Evolutionary conservation across 2,113 vertebrate species (phyloP), one percentile per base, ranked within the genome.

Genomic region (Furnarius figulus): DNA sequence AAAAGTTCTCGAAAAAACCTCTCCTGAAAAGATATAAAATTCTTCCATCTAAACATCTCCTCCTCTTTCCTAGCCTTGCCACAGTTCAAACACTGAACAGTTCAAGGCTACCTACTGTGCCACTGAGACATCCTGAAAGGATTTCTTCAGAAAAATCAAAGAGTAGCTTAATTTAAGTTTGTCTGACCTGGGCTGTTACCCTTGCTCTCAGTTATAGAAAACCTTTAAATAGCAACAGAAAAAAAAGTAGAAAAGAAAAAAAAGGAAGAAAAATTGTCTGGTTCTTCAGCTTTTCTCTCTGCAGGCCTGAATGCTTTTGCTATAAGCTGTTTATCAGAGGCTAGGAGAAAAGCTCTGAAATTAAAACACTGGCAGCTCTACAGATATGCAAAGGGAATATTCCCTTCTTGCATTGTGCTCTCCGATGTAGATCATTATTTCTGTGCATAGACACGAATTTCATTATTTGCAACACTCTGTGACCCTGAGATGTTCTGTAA

Each of bases 81-180:
- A 23, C 35, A 44, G 52, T 35, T 93, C 82, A 84, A 93, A 88
- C 47, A 9, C 71, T 3, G 47, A n/a, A 18, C 47, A 67, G 52
- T 61, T 86, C 68, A 72, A 55, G 50, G 58, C 72, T 59, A 8
- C 87, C 86, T 33, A 40, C 89, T 63, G 88, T 55, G 85, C 75
- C 52, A 30, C 87, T 59, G 71, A 85, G 78, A 89, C 87, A 55
- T 1, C 5, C 9, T 17, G 44, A 47, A 84, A 65, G 30, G 33
- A 46, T 82, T 93, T 86, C 81, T 88, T 59, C 56, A 84, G 47
- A 74, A 90, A 93, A 95, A 91, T 77, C 89, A 84, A 40, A 83
- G 39, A 40, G 44, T 5, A 19, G 17, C 33, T 88, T 85, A 58
- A 93, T 67, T 90, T 71, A 81, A 94, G 61, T 88, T 78, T 78